Conservation (phyloP, 1,140 invertebrate species). For the Aethina tumida region DNA sequence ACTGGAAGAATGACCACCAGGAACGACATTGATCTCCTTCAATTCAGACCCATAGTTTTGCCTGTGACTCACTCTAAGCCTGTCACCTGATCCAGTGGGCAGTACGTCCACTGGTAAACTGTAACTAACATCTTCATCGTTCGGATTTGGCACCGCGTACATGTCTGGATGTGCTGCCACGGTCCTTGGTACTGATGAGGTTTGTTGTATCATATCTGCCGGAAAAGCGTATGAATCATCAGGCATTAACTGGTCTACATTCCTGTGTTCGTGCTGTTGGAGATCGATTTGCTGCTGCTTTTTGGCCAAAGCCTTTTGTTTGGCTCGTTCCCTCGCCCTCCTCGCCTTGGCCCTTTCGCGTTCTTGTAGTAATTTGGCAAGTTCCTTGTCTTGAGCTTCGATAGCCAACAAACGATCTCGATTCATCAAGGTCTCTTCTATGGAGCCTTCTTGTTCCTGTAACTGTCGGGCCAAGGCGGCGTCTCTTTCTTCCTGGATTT, state of each 20-base stretch:
- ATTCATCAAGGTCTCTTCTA: conserved; percentile 49
- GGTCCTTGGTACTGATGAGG: conserved; percentile 15
- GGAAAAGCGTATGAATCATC: conserved; percentile 34
- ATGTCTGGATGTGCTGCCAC: conserved; percentile 20
- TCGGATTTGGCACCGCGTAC: conserved; percentile 23
- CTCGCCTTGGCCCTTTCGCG: conserved; percentile 61
- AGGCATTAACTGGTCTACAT: conserved; percentile 26
- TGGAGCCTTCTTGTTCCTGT: conserved; percentile 48
- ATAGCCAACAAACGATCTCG: conserved; percentile 69
- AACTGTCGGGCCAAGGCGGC: conserved; percentile 46
- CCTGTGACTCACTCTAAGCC: conserved; percentile 6
- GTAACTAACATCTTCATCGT: conserved; percentile 32
- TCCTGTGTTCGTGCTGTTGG: conserved; percentile 19
- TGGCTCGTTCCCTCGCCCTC: conserved; percentile 53
- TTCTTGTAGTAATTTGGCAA: conserved; percentile 83
- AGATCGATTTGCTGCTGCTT: conserved; percentile 37
- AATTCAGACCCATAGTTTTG: conserved; percentile 10
- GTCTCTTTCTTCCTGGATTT: conserved; percentile 52
- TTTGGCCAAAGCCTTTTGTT: conserved; percentile 54
- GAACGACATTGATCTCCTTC: conserved; percentile 9
- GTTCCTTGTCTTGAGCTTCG: conserved; percentile 83
- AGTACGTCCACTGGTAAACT: conserved; percentile 33
- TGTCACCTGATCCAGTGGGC: conserved; percentile 5
- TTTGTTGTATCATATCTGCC: conserved; percentile 27
- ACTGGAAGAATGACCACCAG: conserved; percentile 7